These are phyloP conservation scores for Melikaiella ostensackeni DNA, from an alignment of 2,888 invertebrate genomes.

Conservation along the genomic window DNA sequence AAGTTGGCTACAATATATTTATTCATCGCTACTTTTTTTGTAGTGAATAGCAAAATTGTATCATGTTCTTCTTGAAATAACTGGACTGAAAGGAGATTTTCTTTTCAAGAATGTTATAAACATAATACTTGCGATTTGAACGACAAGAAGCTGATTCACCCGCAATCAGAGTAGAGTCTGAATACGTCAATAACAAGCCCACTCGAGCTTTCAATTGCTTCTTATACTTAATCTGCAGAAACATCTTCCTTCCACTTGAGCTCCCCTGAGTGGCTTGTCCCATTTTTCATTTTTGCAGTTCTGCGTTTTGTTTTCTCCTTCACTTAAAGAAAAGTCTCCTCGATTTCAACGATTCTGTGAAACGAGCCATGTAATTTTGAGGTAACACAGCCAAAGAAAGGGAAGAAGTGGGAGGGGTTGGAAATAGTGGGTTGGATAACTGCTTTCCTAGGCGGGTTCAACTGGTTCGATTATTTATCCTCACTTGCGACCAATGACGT, in stretches of 20 bases:
- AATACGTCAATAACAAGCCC: background rate
- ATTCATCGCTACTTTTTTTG: too few relatives aligned
- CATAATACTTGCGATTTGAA: background rate
- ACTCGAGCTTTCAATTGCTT: background rate
- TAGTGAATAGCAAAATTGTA: too few relatives aligned
- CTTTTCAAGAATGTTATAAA: background rate
- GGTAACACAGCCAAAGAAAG: background rate
- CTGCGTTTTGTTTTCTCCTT: background rate
- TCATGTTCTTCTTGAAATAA: too few relatives aligned
- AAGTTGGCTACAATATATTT: too few relatives aligned
- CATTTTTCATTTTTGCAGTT: background rate
- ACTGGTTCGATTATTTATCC: slow-evolving; percentile 38
- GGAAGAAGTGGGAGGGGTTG: background rate
- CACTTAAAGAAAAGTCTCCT: background rate
- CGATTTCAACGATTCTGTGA: background rate
- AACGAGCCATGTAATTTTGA: background rate
- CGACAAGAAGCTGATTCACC: background rate
- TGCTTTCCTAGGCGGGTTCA: background rate
- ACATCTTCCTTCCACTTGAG: slow-evolving; percentile 5
- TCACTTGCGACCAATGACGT: slow-evolving; percentile 67
- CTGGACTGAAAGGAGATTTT: background rate
- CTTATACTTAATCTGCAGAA: background rate
- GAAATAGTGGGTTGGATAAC: background rate
- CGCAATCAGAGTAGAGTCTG: background rate
- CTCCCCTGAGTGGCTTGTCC: background rate